phyloP scores from a whole-genome alignment of 2,113 vertebrate species.

The Puntigrus tetrazona region DNA sequence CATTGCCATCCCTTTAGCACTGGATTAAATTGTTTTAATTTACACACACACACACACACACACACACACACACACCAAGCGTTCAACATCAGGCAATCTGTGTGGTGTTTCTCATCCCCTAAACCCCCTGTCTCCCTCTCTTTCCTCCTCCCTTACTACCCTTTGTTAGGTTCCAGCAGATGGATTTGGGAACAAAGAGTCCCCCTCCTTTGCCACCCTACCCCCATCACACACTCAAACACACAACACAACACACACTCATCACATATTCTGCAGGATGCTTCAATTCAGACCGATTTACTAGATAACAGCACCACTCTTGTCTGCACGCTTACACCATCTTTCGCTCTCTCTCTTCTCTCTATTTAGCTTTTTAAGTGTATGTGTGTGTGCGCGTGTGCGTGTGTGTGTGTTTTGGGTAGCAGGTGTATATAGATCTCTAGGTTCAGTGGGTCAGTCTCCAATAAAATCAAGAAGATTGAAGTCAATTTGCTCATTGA shows the following conservation, averaged over 20 bases:
- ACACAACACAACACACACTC: conserved; percentile 45
- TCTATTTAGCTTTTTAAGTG: not conserved
- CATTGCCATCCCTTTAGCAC: not conserved
- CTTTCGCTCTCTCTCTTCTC: conserved; percentile 23
- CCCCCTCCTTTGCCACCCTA: conserved; percentile 61
- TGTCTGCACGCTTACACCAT: conserved; percentile 18
- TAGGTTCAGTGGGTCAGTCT: conserved; percentile 67
- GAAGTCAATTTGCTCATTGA: conserved; percentile 89
- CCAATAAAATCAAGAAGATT: conserved; percentile 87
- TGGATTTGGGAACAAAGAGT: conserved; percentile 83
- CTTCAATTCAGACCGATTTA: conserved; percentile 39
- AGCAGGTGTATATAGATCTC: conserved; percentile 56
- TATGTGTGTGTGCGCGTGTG: conserved; percentile 41
- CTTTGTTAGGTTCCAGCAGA: conserved; percentile 86
- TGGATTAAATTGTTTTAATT: conserved; percentile 21
- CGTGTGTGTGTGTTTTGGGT: conserved; percentile 53
- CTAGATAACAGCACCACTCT: conserved; percentile 39
- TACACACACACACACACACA: conserved; percentile 20
- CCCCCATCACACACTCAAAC: conserved; percentile 56
- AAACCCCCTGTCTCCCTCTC: conserved; percentile 52
- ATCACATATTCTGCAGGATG: conserved; percentile 34
- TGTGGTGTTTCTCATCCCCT: conserved; percentile 60
- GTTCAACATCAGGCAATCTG: conserved; percentile 23
- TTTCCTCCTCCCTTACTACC: conserved; percentile 65
- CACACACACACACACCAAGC: conserved; percentile 12